Conservation (phyloP, 92 coral and sea anemone species). For the Palythoa caribaeorum region DNA sequence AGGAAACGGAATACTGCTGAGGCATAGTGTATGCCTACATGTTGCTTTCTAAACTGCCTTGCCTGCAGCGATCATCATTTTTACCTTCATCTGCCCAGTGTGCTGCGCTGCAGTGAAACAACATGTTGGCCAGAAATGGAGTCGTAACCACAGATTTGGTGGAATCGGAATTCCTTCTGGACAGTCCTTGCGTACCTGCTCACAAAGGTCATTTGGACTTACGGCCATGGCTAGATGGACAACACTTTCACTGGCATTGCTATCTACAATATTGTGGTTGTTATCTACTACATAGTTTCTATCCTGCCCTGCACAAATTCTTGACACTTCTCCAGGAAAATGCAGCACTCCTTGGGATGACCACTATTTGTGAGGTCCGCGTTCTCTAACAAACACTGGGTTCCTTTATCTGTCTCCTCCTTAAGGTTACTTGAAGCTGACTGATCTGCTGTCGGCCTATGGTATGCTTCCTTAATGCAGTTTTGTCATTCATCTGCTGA, state of each 20-base stretch:
- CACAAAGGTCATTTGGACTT: slow-evolving; percentile 59
- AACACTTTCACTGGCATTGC: slow-evolving; percentile 42
- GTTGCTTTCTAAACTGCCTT: slow-evolving; percentile 63
- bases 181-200: slow-evolving; percentile 44
- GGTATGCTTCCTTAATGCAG: slow-evolving; percentile 10
- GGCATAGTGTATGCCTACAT: slow-evolving; percentile 51
- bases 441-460: slow-evolving; percentile 11
- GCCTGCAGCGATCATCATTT: slow-evolving; percentile 61
- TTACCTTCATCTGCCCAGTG: slow-evolving; percentile 58
- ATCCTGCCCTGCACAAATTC: slow-evolving; percentile 36
- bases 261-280: slow-evolving; percentile 38
- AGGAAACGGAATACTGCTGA: slow-evolving; percentile 53
- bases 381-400: not conserved
- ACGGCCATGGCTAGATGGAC: slow-evolving; percentile 62
- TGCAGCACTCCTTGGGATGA: slow-evolving; percentile 34
- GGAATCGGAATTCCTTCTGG: slow-evolving; percentile 62
- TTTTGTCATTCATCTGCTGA: slow-evolving; percentile 3
- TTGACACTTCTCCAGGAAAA: slow-evolving; percentile 56
- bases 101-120: slow-evolving; percentile 60
- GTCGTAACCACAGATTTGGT: slow-evolving; percentile 59
- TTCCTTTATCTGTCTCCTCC: slow-evolving; percentile 1
- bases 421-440: slow-evolving; percentile 16
- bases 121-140: slow-evolving; percentile 62
- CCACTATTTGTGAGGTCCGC: slow-evolving; percentile 24
- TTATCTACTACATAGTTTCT: slow-evolving; percentile 57